phyloP scores from a whole-genome alignment of 2,113 vertebrate genomes.

The Phoxinus phoxinus region DNA sequence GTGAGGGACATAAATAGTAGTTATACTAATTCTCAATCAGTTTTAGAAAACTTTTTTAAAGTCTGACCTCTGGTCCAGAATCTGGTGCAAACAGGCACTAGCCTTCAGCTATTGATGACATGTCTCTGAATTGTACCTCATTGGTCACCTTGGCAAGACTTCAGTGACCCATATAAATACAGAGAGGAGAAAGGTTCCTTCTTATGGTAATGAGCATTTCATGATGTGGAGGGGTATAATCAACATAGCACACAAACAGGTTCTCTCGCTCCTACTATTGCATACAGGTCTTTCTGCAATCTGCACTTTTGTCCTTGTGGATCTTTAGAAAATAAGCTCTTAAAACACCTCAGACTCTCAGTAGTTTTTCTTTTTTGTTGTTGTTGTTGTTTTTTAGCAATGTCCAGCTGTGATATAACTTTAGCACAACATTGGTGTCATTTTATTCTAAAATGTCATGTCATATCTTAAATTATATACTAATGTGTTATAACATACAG shows the following conservation, averaged over 20 bases:
- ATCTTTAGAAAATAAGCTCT: neutral
- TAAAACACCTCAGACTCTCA: neutral
- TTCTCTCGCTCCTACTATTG: neutral
- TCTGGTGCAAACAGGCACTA: slow-evolving; percentile 7
- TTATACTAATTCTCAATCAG: neutral
- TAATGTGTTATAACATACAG: no score
- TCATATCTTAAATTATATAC: no score
- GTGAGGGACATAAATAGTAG: slow-evolving; percentile 18
- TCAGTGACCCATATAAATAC: slow-evolving; percentile 56
- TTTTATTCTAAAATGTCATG: no score
- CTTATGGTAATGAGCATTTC: slow-evolving; percentile 53
- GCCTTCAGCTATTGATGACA: slow-evolving; percentile 45
- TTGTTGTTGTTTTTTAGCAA: no score
- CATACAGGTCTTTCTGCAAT: neutral
- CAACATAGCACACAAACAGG: neutral
- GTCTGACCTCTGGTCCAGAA: slow-evolving; percentile 37
- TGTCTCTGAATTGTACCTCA: slow-evolving; percentile 42
- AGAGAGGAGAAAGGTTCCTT: slow-evolving; percentile 43
- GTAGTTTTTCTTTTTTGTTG: neutral
- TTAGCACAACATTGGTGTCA: no score
- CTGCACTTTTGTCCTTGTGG: neutral
- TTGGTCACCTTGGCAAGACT: slow-evolving; percentile 50
- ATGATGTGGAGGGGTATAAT: slow-evolving; percentile 19
- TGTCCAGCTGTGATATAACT: no score
- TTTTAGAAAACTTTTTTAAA: slow-evolving; percentile 47